These are phyloP conservation scores for Emydura subglobosa DNA, from an alignment of 2,113 vertebrate genomes.

Conservation along the genomic window DNA sequence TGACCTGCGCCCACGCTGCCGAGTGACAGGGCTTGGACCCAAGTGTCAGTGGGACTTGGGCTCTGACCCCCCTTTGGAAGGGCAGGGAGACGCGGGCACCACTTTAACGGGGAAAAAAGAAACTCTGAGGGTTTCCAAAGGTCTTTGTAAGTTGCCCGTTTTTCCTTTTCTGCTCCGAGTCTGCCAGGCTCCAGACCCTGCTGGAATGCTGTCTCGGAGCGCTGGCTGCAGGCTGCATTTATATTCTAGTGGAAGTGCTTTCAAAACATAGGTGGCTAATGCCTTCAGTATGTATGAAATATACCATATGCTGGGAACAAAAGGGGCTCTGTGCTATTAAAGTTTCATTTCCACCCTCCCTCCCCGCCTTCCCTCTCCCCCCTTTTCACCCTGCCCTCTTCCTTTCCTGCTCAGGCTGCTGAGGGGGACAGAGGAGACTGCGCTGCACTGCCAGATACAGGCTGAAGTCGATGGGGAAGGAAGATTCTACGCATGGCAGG, in stretches of 20 bases:
- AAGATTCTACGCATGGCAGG: not conserved
- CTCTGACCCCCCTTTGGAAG: not conserved
- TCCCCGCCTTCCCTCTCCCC: conserved; percentile 77
- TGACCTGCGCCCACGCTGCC: not conserved
- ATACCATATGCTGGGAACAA: conserved; percentile 88
- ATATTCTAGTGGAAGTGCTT: conserved; percentile 68
- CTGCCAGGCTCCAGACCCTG: conserved; percentile 50
- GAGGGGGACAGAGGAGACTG: not conserved
- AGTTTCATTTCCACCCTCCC: conserved; percentile 84
- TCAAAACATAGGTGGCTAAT: conserved; percentile 86
- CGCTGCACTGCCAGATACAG: not conserved
- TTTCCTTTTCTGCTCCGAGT: conserved; percentile 42
- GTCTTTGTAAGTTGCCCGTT: conserved; percentile 31
- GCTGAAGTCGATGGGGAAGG: not conserved
- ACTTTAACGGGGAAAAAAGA: not conserved
- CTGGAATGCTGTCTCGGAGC: conserved; percentile 49
- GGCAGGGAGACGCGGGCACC: too few species aligned
- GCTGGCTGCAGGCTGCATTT: conserved; percentile 64
- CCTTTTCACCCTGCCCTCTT: conserved; percentile 77
- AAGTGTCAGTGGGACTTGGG: not conserved
- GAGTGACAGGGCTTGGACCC: not conserved
- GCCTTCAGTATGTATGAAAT: conserved; percentile 88
- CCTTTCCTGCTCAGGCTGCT: conserved; percentile 66
- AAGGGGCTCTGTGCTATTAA: conserved; percentile 88
- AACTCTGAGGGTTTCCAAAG: not conserved